Conservation (phyloP, 37 sponge, comb jelly and placozoan genomes). For the Aplysina aerophoba region DNA sequence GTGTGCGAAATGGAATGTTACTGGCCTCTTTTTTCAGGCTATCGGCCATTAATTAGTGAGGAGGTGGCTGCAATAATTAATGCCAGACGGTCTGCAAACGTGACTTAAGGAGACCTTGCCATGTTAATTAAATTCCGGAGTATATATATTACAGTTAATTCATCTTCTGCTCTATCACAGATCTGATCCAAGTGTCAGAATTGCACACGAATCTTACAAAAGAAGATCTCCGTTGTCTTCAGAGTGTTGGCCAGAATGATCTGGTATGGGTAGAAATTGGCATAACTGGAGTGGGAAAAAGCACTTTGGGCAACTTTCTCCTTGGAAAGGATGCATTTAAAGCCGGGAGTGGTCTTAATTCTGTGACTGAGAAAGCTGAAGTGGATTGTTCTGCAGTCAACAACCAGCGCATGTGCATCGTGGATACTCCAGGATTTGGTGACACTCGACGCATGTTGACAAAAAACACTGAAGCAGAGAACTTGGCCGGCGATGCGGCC, state of each 20-base stretch:
- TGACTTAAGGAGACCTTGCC: too few relatives aligned
- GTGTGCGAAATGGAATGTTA: too few relatives aligned
- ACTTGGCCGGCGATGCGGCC: neutral
- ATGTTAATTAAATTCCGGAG: too few relatives aligned
- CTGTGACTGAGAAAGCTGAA: neutral
- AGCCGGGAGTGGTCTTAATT: neutral
- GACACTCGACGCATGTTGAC: neutral
- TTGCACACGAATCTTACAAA: too few relatives aligned
- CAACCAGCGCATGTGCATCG: neutral
- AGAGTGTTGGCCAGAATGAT: neutral
- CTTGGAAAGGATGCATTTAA: neutral
- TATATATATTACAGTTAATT: too few relatives aligned
- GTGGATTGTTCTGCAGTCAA: neutral
- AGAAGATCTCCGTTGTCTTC: too few relatives aligned
- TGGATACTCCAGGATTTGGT: neutral
- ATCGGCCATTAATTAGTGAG: too few relatives aligned
- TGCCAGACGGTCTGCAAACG: too few relatives aligned
- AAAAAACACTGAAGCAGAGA: neutral
- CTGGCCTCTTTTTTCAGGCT: too few relatives aligned
- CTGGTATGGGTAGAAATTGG: constrained; percentile 1
- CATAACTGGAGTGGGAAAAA: constrained; percentile 24
- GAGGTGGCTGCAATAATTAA: too few relatives aligned
- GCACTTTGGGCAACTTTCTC: constrained; percentile 14
- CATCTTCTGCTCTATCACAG: too few relatives aligned
- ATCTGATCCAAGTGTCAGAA: too few relatives aligned